These are phyloP conservation scores for Augiades crinisus DNA, from an alignment of 2,888 invertebrate species.

Conservation along the genomic window DNA sequence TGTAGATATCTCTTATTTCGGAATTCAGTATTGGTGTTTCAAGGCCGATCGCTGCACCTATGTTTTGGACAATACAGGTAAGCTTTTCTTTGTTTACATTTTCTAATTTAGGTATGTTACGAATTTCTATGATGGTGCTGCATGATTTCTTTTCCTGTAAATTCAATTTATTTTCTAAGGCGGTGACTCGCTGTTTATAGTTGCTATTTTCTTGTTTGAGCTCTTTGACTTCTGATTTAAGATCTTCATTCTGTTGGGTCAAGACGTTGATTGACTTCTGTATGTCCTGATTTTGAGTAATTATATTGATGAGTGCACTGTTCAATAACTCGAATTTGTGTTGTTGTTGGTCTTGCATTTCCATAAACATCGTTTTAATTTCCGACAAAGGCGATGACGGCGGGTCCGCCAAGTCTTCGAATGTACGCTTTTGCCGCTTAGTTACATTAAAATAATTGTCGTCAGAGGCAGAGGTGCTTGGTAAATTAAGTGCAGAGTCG, in stretches of 20 bases:
- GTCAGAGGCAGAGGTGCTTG: neutral
- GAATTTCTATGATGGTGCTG: constrained; percentile 1
- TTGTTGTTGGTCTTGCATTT: neutral
- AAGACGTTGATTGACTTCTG: constrained; percentile 7
- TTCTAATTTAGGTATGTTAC: neutral
- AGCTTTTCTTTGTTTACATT: constrained; percentile 24
- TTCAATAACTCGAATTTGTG: neutral
- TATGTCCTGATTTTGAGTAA: constrained; percentile 19
- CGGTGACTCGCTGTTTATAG: neutral
- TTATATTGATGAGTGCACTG: constrained; percentile 7
- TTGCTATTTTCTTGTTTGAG: constrained; percentile 1
- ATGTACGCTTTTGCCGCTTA: constrained; percentile 2
- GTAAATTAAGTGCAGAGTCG: neutral
- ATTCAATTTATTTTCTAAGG: neutral
- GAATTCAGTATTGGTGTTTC: constrained; percentile 11
- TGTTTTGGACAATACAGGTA: constrained; percentile 10
- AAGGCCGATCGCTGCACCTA: constrained; percentile 14
- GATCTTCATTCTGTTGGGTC: constrained; percentile 9
- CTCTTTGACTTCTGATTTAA: constrained; percentile 10
- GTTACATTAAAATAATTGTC: neutral
- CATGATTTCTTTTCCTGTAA: neutral
- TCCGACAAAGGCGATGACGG: neutral
- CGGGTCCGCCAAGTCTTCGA: neutral
- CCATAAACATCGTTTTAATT: neutral
- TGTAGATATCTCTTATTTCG: constrained; percentile 29